Base-by-base conservation (phyloP, 2,888 invertebrate species). In the Nomada lathburiana region DNA sequence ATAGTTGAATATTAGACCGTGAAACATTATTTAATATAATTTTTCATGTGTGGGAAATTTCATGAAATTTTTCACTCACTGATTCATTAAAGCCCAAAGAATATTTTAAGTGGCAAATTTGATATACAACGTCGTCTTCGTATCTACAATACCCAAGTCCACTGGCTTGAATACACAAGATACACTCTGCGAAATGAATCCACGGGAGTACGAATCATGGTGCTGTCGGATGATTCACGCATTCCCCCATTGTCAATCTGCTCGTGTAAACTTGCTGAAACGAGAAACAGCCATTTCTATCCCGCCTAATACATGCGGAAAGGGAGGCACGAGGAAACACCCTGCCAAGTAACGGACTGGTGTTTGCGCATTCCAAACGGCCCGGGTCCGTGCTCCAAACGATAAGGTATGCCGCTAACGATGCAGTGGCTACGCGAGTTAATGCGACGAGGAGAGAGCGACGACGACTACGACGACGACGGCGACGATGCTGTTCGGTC, bases 361-460 rank as follows among this genome's bases (percentile, higher is more conserved):
- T 88, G 86, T 89, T 86, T 89, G 89, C 90, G 89, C 91, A 92
- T 92, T 90, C 92, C 89, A 80, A 87, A 90, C 88, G 86, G 85
- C 86, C 60, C 63, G 42, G 68, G 55, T 70, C 70, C 69, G 87
- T 81, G 84, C 88, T 86, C 86, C 88, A 89, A 91, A 92, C 91
- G 91, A 92, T 92, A 91, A 92, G 91, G 92, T 92, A 92, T 92
- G 92, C 89, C 89, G 89, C 92, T 93, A 92, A 92, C 93, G 92
- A 93, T 90, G 89, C 90, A 84, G 84, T 82, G 85, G 83, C 83
- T 83, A 85, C 83, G 83, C 79, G 82, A 72, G 88, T 86, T 89
- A 90, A 87, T 88, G 90, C 85, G 80, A 82, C 81, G 86, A 80
- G 64, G 72, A 63, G 63, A 63, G 60, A 50, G 16, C n/a, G 26